Base-by-base conservation (phyloP, 2,797 vertebrate genomes). In the Phrynocephalus vlangalii region DNA sequence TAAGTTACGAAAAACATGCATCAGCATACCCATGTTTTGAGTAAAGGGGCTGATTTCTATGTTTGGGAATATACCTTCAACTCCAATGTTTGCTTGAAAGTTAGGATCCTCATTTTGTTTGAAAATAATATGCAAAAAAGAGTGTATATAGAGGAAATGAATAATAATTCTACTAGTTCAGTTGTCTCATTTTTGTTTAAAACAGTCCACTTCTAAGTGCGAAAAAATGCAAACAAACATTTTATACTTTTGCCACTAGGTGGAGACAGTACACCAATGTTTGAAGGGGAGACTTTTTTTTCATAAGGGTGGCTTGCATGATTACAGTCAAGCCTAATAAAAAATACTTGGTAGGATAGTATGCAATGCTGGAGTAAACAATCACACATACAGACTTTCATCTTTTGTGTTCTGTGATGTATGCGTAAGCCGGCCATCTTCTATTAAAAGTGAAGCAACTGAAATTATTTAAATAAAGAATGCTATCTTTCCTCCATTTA, bases 201-300 rank as follows among this genome's bases (percentile, higher is more conserved):
- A 82, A 1, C 26, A 10, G 79, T 86, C 84, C 0, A 6, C 48
- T 6, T 90, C 73, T 73, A 30, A 28, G 20, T 2, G n/a, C 11
- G 84, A 16, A 9, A 15, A 50, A 0, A 63, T 77, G n/a, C 83
- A 56, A 93, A 93, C 92, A 93, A 84, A 56, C 87, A 84, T 89
- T 95, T 90, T 79, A 79, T 81, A 13, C 18, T 92, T 91, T 94
- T 30, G 84, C 95, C 97, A 96, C 95, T 90, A 89, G 96, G 90
- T 94, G 96, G 96, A 90, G 95, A 91, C 71, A 96, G 88, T 83
- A 89, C 85, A 93, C 93, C 86, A 93, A 89, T 30, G 80, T 88
- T 92, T 76, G 70, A 33, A 44, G 84, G 5, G 38, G 28, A 79
- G 72, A 76, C 18, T 33, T 33, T 33, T 33, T 33, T 33, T 33